A percentile compares a stretch with the other conserved stretches of the same genome.
phyloP scores from a whole-genome alignment of 2,888 invertebrate genomes.

The Nemoura dubitans region DNA sequence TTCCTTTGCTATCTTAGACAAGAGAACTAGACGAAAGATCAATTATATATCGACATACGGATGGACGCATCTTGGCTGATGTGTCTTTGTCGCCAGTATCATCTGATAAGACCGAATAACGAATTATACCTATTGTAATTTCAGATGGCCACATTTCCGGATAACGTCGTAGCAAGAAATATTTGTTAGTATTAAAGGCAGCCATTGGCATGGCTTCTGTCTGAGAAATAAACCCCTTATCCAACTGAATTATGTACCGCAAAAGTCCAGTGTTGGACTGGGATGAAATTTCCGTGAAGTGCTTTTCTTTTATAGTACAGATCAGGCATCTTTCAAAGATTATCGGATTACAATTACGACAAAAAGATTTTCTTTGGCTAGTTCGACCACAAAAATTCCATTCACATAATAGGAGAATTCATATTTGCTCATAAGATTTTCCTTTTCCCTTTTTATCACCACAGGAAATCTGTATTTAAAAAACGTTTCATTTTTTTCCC shows the following conservation, averaged over 20 bases:
- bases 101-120: background rate
- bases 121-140: constrained; percentile 7
- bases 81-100: background rate
- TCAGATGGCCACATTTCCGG: background rate
- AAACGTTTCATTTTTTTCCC: background rate
- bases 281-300: background rate
- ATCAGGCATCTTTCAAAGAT: background rate
- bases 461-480: constrained; percentile 16
- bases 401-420: background rate
- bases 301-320: background rate
- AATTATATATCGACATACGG: background rate
- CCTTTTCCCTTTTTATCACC: constrained; percentile 19
- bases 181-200: background rate
- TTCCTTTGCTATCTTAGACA: background rate
- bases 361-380: background rate
- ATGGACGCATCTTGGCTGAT: background rate
- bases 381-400: constrained; percentile 13
- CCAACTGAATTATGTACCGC: background rate
- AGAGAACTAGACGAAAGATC: background rate
- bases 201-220: background rate
- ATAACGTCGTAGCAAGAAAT: background rate
- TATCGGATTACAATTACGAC: constrained; percentile 3
- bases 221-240: background rate
- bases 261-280: background rate
- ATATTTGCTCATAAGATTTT: constrained; percentile 19